A percentile compares a stretch with the other conserved stretches of the same genome.
Evolutionary conservation across 2,113 vertebrate genomes (phyloP).

Genomic region (Neodon shergylaensis): DNA sequence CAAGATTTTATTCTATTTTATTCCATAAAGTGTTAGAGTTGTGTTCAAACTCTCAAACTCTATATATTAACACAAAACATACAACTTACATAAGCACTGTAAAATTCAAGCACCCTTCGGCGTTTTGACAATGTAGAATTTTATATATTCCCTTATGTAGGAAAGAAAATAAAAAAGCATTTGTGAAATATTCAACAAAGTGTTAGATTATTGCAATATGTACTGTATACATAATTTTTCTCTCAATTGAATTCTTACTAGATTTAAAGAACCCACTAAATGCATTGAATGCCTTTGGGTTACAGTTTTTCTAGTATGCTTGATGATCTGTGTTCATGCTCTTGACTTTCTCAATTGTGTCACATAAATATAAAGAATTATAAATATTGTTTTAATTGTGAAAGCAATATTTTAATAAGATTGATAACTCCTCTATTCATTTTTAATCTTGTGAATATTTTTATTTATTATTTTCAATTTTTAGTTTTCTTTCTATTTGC

Average conservation of each 20-base stretch:
- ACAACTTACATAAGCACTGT: background rate
- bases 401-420: background rate
- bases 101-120: conserved; percentile 19
- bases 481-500: background rate
- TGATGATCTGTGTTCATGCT: background rate
- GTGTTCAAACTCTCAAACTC: background rate
- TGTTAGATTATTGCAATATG: background rate
- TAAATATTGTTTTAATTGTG: background rate
- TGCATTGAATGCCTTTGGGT: background rate
- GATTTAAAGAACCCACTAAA: background rate
- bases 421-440: background rate
- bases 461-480: background rate
- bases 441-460: background rate
- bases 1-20: conserved; percentile 31
- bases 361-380: background rate
- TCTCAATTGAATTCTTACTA: background rate
- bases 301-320: background rate
- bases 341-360: background rate
- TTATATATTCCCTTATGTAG: background rate
- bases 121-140: background rate
- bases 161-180: background rate
- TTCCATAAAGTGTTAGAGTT: conserved; percentile 42
- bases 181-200: background rate
- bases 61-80: background rate
- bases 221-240: background rate